phyloP scores from a whole-genome alignment of 2,797 vertebrate genomes.

The Microctenopoma stevenorrisi region DNA sequence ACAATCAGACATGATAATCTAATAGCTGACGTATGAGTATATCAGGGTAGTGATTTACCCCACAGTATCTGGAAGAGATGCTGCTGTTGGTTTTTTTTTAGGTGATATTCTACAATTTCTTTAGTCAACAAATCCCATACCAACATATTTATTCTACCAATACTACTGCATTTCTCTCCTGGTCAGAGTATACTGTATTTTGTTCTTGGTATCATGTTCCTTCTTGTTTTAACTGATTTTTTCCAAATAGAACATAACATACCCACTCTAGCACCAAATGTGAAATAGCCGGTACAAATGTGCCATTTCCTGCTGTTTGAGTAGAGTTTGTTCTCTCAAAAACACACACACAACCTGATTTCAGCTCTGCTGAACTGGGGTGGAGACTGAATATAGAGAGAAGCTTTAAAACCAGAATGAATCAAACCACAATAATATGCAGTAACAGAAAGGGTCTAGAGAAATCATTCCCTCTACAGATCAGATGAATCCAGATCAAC shows the following conservation, averaged over 20 bases:
- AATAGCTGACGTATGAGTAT: conserved; percentile 2
- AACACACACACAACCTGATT: neutral
- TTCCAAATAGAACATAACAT: neutral
- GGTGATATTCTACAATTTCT: no score
- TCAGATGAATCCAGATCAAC: neutral
- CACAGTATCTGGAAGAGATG: neutral
- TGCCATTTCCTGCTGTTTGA: neutral
- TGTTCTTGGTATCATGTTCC: no score
- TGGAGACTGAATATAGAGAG: neutral
- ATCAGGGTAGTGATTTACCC: conserved; percentile 5
- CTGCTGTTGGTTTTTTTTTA: neutral
- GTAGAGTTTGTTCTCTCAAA: neutral
- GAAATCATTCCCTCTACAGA: neutral
- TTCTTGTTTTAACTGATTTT: neutral
- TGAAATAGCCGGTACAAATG: neutral
- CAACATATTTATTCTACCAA: no score
- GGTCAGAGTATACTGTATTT: no score
- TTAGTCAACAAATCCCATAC: no score
- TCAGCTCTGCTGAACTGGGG: neutral
- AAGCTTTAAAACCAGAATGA: neutral
- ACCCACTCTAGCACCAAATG: neutral
- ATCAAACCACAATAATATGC: neutral
- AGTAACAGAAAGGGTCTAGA: neutral
- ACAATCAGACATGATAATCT: neutral
- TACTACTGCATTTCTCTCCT: no score